A percentile compares a stretch with the other conserved stretches of the same genome.
These are phyloP conservation scores for Liasis olivaceus DNA, from an alignment of 2,797 vertebrate species.

Conservation along the genomic window DNA sequence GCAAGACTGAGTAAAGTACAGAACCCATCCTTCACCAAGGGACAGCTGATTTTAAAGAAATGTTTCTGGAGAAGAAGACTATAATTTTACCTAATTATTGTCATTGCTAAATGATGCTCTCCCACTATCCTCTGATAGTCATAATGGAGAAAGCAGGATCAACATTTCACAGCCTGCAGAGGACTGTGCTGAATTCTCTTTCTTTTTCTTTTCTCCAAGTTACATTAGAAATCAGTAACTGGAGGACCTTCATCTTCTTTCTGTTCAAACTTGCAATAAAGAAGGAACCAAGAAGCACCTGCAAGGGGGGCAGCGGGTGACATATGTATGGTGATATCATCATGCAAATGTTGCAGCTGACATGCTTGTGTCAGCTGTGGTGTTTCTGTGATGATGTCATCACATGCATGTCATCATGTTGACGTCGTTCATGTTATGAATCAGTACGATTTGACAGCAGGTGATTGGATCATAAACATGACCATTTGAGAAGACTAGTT, in stretches of 20 bases:
- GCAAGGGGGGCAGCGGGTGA: neutral
- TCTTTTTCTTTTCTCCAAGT: neutral
- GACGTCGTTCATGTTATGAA: neutral
- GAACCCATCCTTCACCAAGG: slow-evolving; percentile 31
- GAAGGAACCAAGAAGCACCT: neutral
- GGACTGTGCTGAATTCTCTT: neutral
- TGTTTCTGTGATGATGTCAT: neutral
- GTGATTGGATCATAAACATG: neutral
- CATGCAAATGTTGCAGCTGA: neutral
- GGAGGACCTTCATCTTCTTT: neutral
- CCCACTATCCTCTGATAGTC: neutral
- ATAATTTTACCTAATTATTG: slow-evolving; percentile 33
- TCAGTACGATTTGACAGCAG: neutral
- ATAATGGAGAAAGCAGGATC: neutral
- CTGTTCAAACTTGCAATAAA: neutral
- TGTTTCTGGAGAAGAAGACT: slow-evolving; percentile 18
- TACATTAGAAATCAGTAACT: neutral
- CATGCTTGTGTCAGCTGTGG: neutral
- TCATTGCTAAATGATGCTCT: slow-evolving; percentile 43
- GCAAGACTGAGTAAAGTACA: slow-evolving; percentile 48
- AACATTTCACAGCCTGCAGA: slow-evolving; percentile 1
- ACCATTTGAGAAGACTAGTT: neutral
- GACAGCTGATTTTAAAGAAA: slow-evolving; percentile 1
- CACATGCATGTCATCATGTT: neutral
- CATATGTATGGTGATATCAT: neutral